phyloP scores from a whole-genome alignment of 2,888 invertebrate species.

The Panopea generosa region DNA sequence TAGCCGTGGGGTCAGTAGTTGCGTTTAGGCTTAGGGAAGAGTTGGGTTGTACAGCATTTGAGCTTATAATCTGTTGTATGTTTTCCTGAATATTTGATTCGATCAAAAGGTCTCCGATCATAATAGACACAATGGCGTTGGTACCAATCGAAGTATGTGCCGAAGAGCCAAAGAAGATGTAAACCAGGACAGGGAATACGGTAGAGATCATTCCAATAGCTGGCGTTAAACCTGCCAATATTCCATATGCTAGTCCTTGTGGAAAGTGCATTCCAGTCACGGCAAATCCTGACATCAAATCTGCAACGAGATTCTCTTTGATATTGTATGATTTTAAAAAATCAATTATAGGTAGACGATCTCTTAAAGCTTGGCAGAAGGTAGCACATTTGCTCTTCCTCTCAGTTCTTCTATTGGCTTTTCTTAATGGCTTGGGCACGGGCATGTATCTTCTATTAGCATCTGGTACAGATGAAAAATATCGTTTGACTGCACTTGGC shows the following conservation, averaged over 20 bases:
- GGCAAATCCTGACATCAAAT: slow-evolving; percentile 75
- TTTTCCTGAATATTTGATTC: slow-evolving; percentile 6
- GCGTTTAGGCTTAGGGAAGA: background rate
- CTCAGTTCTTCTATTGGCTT: slow-evolving; percentile 30
- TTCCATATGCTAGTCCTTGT: slow-evolving; percentile 74
- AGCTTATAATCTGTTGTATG: too few species aligned
- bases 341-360: slow-evolving; percentile 51
- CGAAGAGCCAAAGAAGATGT: slow-evolving; percentile 72
- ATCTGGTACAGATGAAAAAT: slow-evolving; percentile 41
- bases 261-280: slow-evolving; percentile 78
- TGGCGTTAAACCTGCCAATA: slow-evolving; percentile 71
- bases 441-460: slow-evolving; percentile 45
- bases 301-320: slow-evolving; percentile 63
- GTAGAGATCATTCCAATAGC: slow-evolving; percentile 73
- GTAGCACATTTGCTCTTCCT: slow-evolving; percentile 3
- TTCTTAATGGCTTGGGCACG: slow-evolving; percentile 45
- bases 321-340: slow-evolving; percentile 61
- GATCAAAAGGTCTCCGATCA: slow-evolving; percentile 67
- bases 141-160: slow-evolving; percentile 74
- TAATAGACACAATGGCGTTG: slow-evolving; percentile 74
- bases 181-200: slow-evolving; percentile 72
- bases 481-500: slow-evolving; percentile 33
- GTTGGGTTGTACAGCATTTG: background rate
- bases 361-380: slow-evolving; percentile 12
- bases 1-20: background rate